These are phyloP conservation scores for Encarsia formosa DNA, from an alignment of 2,888 invertebrate species.

Conservation along the genomic window DNA sequence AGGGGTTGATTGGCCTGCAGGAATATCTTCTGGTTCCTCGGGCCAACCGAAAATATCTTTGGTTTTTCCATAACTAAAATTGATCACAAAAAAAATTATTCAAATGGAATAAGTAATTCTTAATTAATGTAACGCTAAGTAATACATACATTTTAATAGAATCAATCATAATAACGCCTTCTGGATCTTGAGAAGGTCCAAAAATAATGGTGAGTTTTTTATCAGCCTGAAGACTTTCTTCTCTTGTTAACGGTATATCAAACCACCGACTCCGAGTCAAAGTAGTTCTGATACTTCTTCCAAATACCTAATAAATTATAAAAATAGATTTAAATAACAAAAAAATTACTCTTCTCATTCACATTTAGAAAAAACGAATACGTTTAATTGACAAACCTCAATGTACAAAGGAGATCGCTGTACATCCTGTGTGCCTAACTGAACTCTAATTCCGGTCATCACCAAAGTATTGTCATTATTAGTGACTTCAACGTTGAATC, in stretches of 20 bases:
- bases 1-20: conserved; percentile 45
- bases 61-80: conserved; percentile 78
- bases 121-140: too few species aligned
- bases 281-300: conserved; percentile 68
- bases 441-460: conserved; percentile 82
- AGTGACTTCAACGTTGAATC: conserved; percentile 82
- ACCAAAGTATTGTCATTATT: conserved; percentile 86
- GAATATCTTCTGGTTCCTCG: conserved; percentile 82
- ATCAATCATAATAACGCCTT: conserved; percentile 88
- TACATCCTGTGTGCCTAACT: conserved; percentile 79
- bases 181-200: conserved; percentile 80
- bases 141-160: conserved; percentile 76
- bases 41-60: conserved; percentile 97
- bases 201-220: conserved; percentile 82
- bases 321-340: conserved; percentile 16
- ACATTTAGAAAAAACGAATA: background rate
- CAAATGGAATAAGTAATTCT: background rate
- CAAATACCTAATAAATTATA: conserved; percentile 57
- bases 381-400: conserved; percentile 53
- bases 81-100: background rate
- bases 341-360: conserved; percentile 1
- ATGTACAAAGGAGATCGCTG: conserved; percentile 74
- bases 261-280: conserved; percentile 85
- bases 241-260: conserved; percentile 89
- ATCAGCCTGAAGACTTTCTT: conserved; percentile 89